phyloP scores from a whole-genome alignment of 1,140 invertebrate species.

The Tetramorium simillimum region DNA sequence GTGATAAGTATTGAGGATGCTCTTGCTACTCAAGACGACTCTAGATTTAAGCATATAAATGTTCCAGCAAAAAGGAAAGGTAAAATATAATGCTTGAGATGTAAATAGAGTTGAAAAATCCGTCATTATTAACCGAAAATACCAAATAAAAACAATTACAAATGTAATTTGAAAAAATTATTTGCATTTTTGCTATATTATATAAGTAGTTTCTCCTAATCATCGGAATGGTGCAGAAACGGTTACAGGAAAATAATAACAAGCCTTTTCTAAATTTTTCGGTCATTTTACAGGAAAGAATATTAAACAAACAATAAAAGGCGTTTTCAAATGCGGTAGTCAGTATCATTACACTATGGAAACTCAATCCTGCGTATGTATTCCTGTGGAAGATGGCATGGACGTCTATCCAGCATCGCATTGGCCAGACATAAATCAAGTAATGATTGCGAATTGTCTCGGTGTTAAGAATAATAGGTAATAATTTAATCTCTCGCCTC shows the following conservation, averaged over 20 bases:
- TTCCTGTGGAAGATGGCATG: slow-evolving; percentile 89
- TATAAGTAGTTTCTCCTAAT: not conserved
- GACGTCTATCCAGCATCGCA: slow-evolving; percentile 89
- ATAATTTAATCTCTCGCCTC: not conserved
- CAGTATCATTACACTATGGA: slow-evolving; percentile 91
- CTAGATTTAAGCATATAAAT: slow-evolving; percentile 74
- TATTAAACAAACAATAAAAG: slow-evolving; percentile 85
- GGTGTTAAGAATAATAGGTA: slow-evolving; percentile 83
- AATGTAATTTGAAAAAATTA: too few species aligned
- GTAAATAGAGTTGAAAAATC: too few species aligned
- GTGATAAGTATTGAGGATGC: slow-evolving; percentile 89
- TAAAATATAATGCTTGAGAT: not conserved
- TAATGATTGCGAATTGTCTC: slow-evolving; percentile 87
- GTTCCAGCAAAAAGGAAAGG: slow-evolving; percentile 82
- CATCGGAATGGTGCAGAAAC: not conserved
- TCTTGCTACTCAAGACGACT: slow-evolving; percentile 82
- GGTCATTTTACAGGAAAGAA: slow-evolving; percentile 75
- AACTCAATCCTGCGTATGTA: slow-evolving; percentile 87
- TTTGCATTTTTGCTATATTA: not conserved
- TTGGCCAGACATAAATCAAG: slow-evolving; percentile 88
- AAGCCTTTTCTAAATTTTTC: not conserved
- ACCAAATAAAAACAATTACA: too few species aligned
- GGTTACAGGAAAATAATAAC: not conserved
- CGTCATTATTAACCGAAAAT: too few species aligned
- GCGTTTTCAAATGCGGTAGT: slow-evolving; percentile 82